Conservation (phyloP, 2,888 invertebrate species). For the Agrochola macilenta region DNA sequence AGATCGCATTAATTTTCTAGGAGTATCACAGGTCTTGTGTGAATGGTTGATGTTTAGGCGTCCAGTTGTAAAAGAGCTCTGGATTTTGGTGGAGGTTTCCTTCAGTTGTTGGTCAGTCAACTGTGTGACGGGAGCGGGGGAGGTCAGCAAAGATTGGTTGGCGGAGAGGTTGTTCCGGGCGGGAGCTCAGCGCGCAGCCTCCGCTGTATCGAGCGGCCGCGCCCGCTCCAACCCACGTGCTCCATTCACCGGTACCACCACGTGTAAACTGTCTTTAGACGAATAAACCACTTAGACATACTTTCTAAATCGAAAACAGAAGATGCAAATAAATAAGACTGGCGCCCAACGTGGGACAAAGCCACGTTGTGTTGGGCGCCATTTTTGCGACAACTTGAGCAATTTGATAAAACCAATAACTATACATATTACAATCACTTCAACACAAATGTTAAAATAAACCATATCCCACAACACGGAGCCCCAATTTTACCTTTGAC, state of each 20-base stretch:
- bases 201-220: constrained; percentile 85
- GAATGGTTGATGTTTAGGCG: constrained; percentile 72
- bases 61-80: constrained; percentile 76
- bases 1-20: constrained; percentile 72
- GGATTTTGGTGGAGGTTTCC: constrained; percentile 67
- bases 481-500: not conserved
- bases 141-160: constrained; percentile 76
- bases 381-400: not conserved
- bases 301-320: not conserved
- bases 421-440: not conserved
- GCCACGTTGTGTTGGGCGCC: not conserved
- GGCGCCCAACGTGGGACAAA: constrained; percentile 62
- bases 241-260: constrained; percentile 81
- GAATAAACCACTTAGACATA: constrained; percentile 65
- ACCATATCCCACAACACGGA: not conserved
- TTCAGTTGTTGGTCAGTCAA: constrained; percentile 66
- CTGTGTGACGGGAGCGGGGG: constrained; percentile 68
- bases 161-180: constrained; percentile 75
- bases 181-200: constrained; percentile 84
- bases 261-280: constrained; percentile 70
- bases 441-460: constrained; percentile 2
- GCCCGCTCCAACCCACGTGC: constrained; percentile 81
- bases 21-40: constrained; percentile 73
- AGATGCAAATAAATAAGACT: constrained; percentile 18
- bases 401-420: not conserved